Evolutionary conservation across 2,888 invertebrate genomes (phyloP).

Genomic region (Folsomia manolachei): DNA sequence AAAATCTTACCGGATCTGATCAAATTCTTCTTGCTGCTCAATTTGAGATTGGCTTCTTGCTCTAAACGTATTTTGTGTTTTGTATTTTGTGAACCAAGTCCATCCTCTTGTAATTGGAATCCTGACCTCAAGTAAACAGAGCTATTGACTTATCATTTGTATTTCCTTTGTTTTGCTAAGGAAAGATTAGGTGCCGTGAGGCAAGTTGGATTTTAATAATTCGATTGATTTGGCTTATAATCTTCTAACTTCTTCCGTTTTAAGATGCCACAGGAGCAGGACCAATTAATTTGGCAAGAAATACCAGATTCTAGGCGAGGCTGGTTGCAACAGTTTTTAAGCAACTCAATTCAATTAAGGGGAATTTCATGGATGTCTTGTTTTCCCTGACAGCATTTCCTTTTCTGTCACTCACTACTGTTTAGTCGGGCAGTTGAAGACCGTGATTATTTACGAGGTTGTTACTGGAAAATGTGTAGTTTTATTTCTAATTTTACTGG

Average conservation of each 20-base stretch:
- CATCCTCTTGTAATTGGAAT: too few species aligned
- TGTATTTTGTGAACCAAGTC: too few species aligned
- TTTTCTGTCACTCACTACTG: not conserved
- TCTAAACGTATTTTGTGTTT: not conserved
- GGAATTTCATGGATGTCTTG: conserved; percentile 8
- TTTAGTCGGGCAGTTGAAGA: too few species aligned
- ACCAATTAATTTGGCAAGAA: not conserved
- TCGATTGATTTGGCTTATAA: not conserved
- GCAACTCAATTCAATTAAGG: not conserved
- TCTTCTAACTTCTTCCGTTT: not conserved
- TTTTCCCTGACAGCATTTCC: conserved; percentile 2
- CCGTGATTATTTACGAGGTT: too few species aligned
- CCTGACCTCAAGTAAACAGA: too few species aligned
- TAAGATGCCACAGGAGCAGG: not conserved
- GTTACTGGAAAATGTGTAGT: too few species aligned
- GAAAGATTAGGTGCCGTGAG: too few species aligned
- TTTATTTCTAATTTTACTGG: too few species aligned
- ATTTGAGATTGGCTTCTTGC: not conserved
- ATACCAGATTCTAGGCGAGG: not conserved
- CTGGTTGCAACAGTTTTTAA: not conserved
- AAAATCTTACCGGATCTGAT: not conserved
- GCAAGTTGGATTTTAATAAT: not conserved
- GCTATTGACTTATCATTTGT: too few species aligned
- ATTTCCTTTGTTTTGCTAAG: too few species aligned
- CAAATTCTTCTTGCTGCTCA: not conserved